Base-by-base conservation (phyloP, 2,797 vertebrate species). In the Rhinella marina region DNA sequence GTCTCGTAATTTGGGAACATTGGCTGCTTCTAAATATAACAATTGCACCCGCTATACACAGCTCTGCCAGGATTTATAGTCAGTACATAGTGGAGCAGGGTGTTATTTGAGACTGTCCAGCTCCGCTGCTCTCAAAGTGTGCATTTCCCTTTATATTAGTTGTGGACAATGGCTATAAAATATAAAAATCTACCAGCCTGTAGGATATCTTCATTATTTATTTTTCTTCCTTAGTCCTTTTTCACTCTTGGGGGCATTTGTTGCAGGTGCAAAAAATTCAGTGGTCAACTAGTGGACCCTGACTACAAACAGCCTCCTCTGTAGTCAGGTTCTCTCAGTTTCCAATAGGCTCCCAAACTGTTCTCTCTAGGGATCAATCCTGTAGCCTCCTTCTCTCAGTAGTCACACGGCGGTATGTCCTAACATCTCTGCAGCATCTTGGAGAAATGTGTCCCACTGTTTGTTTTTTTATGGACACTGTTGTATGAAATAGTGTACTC, bases 31-130 rank as follows among this genome's bases (percentile, higher is more conserved):
- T 25, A 77, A 77, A 77, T 54, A 77, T 54, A 75, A 76, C 73
- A 76, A 54, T 25, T 25, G 32, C n/a, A n/a, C 17, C 9, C 12
- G 75, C 75, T 77, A 54, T 77, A 54, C 25, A 25, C 12, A 77
- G 75, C 6, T 54, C 75, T 54, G n/a, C 23, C 23, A n/a, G 48
- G 54, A 77, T 77, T 77, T 77, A 77, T 77, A 77, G 75, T 14
- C 50, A 77, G 50, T 3, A 77, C 14, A 50, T 7, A 54, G 21
- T 7, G 7, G 21, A 77, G 50, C 23, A n/a, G 70, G 32, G 32
- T 21, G 48, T 73, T 75, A 21, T 50, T 21, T 10, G 52, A n/a
- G 50, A n/a, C 23, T 52, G 50, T 54, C 48, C 48, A 25, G 48
- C 9, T 54, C 7, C 73, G 54, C 48, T 6, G 10, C 5, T 12